Base-by-base conservation (phyloP, 2,888 invertebrate genomes). In the Andrena haemorrhoa region DNA sequence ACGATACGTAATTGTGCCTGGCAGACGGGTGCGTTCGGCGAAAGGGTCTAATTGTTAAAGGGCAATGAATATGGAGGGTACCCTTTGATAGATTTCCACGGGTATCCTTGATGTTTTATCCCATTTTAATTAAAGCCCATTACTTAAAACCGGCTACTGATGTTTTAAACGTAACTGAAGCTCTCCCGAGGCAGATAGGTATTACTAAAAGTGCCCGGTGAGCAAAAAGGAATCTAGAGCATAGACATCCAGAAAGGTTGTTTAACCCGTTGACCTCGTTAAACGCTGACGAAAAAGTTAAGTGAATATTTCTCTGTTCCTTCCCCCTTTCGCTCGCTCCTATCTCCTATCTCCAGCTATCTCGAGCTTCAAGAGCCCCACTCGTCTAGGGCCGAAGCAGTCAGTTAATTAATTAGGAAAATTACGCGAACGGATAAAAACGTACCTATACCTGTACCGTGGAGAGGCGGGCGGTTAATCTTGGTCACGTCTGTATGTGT, bases 371-470 rank as follows among this genome's bases (percentile, higher is more conserved):
- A 80, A 83, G 78, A 63, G 75, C 65, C 47, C 33, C 60, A 35
- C 53, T 69, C 58, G 29, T 41, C 41, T 60, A 10, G 26, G 49
- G 51, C 35, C 51, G 68, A 78, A 77, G 74, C 79, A 77, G 78
- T 84, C 80, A 65, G 83, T 85, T 88, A 88, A 88, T 88, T 87
- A 88, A 88, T 87, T 86, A 87, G 58, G 70, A 80, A 87, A 86
- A 88, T 86, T 87, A 76, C 69, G 53, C 16, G 64, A 65, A 72
- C n/a, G 65, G 49, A 75, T 79, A 82, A 81, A 83, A 83, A 83
- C 60, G 79, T 56, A 80, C 80, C 76, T 68, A 69, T 61, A 63
- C 29, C 64, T 12, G 51, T 61, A 78, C 71, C 10, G 53, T 58
- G 60, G 75, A 7, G 31, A 64, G 53, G 47, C 16, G 4, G 20